Conservation (phyloP, 2,888 invertebrate species). For the Metacarcinus magister region DNA sequence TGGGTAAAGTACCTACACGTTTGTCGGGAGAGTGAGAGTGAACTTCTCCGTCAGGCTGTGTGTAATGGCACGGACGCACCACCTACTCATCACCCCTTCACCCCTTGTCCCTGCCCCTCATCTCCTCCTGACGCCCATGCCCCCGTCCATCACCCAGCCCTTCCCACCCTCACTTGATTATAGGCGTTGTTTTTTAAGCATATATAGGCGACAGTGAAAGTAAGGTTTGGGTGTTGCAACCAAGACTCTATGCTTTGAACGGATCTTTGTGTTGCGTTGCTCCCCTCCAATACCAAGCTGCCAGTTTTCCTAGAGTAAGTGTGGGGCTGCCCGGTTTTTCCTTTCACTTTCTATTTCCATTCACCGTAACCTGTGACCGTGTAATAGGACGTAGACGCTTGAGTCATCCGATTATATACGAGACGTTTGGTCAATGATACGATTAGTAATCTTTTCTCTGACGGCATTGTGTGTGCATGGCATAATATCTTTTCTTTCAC, state of each 20-base stretch:
- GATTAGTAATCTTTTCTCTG: not conserved
- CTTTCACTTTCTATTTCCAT: not conserved
- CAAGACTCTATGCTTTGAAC: not conserved
- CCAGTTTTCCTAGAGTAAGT: not conserved
- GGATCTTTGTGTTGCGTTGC: not conserved
- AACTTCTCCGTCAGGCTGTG: not conserved
- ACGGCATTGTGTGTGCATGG: not conserved
- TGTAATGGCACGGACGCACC: not conserved
- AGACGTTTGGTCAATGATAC: not conserved
- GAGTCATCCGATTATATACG: not conserved
- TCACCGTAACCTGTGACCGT: not conserved
- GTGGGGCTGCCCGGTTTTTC: not conserved
- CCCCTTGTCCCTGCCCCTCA: not conserved
- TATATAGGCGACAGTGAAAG: conserved; percentile 14
- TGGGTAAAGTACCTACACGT: not conserved
- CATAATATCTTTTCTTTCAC: not conserved
- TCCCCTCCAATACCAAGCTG: not conserved
- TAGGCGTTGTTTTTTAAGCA: conserved; percentile 18
- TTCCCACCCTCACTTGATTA: not conserved
- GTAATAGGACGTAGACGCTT: not conserved
- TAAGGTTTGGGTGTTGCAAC: not conserved
- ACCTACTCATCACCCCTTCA: not conserved
- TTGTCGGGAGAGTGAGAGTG: not conserved
- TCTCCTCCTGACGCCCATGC: not conserved
- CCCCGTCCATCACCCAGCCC: not conserved